Percentiles rank a stretch among this genome's conserved stretches.
Conservation (phyloP, 2,113 vertebrate genomes). For the Eurystomus gularis region DNA sequence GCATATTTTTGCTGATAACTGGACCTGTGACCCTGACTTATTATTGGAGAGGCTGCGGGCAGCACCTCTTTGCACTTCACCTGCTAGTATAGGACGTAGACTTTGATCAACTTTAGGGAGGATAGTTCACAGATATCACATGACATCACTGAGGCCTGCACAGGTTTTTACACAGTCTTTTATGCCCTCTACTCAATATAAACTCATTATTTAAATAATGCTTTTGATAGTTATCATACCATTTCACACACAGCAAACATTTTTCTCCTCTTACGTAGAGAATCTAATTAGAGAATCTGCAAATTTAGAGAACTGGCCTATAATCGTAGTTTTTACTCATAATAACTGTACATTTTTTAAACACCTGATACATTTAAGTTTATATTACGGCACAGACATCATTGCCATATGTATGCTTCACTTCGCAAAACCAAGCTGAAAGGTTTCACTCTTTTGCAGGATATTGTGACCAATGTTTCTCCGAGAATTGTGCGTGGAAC, state of each 20-base stretch:
- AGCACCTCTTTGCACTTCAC: not conserved
- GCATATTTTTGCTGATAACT: not conserved
- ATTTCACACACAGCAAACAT: not conserved
- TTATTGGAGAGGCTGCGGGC: not conserved
- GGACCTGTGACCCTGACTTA: not conserved
- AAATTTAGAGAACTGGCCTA: not conserved
- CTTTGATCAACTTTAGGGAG: not conserved
- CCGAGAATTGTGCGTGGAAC: constrained; percentile 91
- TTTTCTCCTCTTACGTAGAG: not conserved
- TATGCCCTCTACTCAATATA: not conserved
- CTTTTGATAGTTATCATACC: not conserved
- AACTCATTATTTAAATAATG: not conserved
- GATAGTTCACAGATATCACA: rapidly evolving
- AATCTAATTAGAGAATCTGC: not conserved
- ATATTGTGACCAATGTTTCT: constrained; percentile 93
- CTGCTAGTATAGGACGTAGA: not conserved
- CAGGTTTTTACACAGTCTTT: not conserved
- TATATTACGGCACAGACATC: not conserved
- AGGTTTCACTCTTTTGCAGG: constrained; percentile 72
- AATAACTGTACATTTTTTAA: not conserved
- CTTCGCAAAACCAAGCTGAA: constrained; percentile 14
- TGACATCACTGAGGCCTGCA: not conserved
- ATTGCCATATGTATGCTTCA: not conserved
- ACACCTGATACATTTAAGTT: not conserved
- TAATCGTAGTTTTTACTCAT: not conserved